Conservation (phyloP, 2,888 invertebrate genomes). For the Brachyptera putata region DNA sequence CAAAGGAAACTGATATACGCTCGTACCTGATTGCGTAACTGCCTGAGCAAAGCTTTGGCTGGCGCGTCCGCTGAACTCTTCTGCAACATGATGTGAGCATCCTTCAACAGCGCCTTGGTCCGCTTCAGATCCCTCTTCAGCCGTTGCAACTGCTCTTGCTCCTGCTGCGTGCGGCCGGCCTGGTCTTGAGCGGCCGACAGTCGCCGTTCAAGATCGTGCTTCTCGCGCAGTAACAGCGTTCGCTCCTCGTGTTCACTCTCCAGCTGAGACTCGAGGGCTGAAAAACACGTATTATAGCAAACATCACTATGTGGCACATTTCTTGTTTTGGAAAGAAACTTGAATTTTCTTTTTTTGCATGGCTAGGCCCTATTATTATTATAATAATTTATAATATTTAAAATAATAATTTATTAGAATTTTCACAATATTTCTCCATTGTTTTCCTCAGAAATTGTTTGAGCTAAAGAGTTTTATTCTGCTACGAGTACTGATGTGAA, state of each 20-base stretch:
- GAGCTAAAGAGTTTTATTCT: too few species aligned
- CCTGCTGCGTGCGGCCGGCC: constrained; percentile 66
- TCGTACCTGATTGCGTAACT: constrained; percentile 71
- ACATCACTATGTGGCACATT: too few species aligned
- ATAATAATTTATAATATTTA: too few species aligned
- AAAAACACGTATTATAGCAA: too few species aligned
- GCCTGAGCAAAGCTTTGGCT: constrained; percentile 70
- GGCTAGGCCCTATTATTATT: too few species aligned
- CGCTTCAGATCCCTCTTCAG: constrained; percentile 82
- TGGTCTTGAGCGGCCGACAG: constrained; percentile 70
- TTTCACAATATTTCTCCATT: too few species aligned
- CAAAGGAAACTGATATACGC: too few species aligned
- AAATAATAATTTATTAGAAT: too few species aligned
- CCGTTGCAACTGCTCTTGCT: constrained; percentile 62
- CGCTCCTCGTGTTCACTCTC: constrained; percentile 93
- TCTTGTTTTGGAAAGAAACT: too few species aligned
- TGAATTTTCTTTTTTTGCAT: too few species aligned
- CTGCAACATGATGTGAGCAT: constrained; percentile 89
- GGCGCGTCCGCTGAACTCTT: constrained; percentile 82
- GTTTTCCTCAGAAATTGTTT: too few species aligned
- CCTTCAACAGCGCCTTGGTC: constrained; percentile 83
- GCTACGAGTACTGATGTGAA: too few species aligned
- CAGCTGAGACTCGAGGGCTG: constrained; percentile 82
- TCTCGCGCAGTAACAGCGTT: constrained; percentile 77
- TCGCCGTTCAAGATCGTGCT: constrained; percentile 86